Evolutionary conservation across 2,888 invertebrate genomes (phyloP).

Genomic region (Globia sparganii): DNA sequence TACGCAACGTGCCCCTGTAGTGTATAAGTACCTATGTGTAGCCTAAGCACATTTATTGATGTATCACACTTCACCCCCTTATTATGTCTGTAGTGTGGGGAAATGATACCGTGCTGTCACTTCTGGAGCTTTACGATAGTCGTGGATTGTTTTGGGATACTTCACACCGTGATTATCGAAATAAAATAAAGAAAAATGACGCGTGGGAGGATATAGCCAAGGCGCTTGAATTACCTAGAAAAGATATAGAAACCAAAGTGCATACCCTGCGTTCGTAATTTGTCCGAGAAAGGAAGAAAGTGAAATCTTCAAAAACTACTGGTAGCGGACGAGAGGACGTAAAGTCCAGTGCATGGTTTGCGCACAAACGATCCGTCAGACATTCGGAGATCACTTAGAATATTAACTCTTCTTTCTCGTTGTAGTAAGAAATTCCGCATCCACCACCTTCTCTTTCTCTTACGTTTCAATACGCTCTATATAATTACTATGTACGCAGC

Average conservation of each 20-base stretch:
- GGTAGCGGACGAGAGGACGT: conserved; percentile 53
- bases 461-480: no score
- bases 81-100: conserved; percentile 53
- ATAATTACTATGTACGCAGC: no score
- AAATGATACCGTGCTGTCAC: conserved; percentile 40
- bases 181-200: conserved; percentile 62
- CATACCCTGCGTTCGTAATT: no score
- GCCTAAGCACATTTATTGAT: no score
- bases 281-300: conserved; percentile 60
- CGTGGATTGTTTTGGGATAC: conserved; percentile 58
- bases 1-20: conserved; percentile 55
- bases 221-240: conserved; percentile 49
- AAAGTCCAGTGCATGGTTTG: conserved; percentile 58
- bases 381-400: conserved; percentile 58
- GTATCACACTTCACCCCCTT: no score
- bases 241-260: no score
- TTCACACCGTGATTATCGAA: conserved; percentile 54
- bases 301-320: conserved; percentile 56
- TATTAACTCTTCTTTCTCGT: conserved; percentile 54
- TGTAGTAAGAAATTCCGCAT: conserved; percentile 57
- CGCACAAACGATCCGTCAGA: conserved; percentile 58
- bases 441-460: no score
- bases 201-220: conserved; percentile 57
- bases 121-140: conserved; percentile 58
- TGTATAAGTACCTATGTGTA: no score